Evolutionary conservation across 2,888 invertebrate genomes (phyloP), one percentile per base, ranked within the genome.

Genomic region (Troides oblongomaculatus): DNA sequence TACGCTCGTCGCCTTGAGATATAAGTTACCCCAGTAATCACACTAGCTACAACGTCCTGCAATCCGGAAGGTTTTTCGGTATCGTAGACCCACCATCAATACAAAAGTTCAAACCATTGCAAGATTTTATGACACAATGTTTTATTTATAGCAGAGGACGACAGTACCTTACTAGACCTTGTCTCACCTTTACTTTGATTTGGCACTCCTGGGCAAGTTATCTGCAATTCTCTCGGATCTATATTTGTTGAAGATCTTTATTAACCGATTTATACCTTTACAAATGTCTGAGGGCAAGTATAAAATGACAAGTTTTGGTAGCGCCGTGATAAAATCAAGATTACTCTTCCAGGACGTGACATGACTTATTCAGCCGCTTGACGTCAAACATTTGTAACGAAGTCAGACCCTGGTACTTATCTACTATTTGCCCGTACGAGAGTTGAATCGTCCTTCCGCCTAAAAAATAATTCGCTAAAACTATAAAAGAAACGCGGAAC

Each of bases 251-350:
- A 58, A 58, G n/a, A 14, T 23, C 14, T 23, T 23, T 60, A 60
- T 30, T 17, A 60, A 66, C 53, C 59, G 23, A 30, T 70, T 62
- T n/a, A 14, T 46, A 62, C 53, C n/a, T 18, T 64, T 36, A 14
- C 57, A 64, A 57, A 64, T 56, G 21, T n/a, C 63, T 57, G 18
- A n/a, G 10, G 57, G 7, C 56, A 57, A 25, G 79, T 74, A 82
- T 82, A 81, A 82, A 82, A 75, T 74, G 77, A 71, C 77, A 75
- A 76, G 76, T 72, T 72, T 72, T 72, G 74, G 79, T 78, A 79
- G 72, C 77, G 74, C 75, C 78, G 81, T 80, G 81, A 85, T 85
- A 84, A 81, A 82, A 84, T 81, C 81, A 80, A 80, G 83, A 85
- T 86, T 82, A 81, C 82, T 80, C 82, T 77, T 75, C 72, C 72